phyloP scores from a whole-genome alignment of 2,113 vertebrate species.

The Malurus cyaneus region DNA sequence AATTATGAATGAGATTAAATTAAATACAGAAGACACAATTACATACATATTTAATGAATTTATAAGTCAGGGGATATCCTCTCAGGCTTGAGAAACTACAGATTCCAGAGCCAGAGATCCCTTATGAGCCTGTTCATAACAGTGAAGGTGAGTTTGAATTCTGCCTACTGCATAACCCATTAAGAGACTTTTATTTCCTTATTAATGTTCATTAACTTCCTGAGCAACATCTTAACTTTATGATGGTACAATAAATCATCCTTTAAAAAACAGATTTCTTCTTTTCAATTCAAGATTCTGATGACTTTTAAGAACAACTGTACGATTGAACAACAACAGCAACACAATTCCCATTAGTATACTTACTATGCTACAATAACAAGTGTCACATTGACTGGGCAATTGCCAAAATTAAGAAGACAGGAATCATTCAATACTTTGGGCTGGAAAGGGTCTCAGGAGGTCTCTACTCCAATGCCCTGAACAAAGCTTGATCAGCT shows the following conservation, averaged over 20 bases:
- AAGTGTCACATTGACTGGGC: not conserved
- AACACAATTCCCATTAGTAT: not conserved
- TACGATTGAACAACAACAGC: not conserved
- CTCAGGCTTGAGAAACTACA: not conserved
- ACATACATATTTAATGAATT: not conserved
- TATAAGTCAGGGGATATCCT: not conserved
- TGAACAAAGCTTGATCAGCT: not conserved
- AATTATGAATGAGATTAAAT: not conserved
- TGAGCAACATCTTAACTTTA: not conserved
- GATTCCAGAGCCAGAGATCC: not conserved
- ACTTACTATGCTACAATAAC: not conserved
- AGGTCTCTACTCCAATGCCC: not conserved
- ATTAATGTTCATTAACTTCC: not conserved
- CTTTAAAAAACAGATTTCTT: not conserved
- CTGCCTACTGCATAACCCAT: not conserved
- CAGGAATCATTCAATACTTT: not conserved
- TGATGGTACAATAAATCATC: not conserved
- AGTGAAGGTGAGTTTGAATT: not conserved
- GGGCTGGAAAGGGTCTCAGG: not conserved
- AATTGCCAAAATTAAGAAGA: not conserved
- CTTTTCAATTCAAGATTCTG: not conserved
- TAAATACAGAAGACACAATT: not conserved
- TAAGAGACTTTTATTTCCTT: not conserved
- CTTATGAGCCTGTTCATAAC: not conserved
- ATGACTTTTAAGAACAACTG: not conserved